Conservation (phyloP, 2,113 vertebrate species). For the Bos javanicus region DNA sequence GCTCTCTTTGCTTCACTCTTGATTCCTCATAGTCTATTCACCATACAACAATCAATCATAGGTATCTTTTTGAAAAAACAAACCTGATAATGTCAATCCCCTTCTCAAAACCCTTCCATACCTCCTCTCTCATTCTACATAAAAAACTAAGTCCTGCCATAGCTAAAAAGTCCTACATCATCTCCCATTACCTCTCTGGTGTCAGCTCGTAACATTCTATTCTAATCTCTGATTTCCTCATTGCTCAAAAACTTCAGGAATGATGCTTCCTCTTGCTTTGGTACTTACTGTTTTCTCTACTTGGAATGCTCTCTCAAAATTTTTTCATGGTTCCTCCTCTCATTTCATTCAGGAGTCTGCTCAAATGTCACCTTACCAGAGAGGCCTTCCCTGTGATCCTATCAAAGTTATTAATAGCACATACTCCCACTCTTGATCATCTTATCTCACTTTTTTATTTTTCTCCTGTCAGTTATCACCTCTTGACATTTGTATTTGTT, state of each 20-base stretch:
- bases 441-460: neutral
- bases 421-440: neutral
- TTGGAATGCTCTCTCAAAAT: neutral
- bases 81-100: neutral
- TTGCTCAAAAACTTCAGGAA: neutral
- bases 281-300: neutral
- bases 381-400: neutral
- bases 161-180: neutral
- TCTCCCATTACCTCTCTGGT: neutral
- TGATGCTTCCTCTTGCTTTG: neutral
- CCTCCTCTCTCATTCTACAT: neutral
- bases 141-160: neutral
- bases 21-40: neutral
- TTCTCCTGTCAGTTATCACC: neutral
- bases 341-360: neutral
- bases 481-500: neutral
- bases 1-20: neutral
- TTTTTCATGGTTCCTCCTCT: neutral
- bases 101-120: neutral
- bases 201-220: neutral
- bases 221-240: neutral
- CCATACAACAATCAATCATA: neutral
- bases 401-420: neutral
- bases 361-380: neutral
- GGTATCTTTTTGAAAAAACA: neutral